Base-by-base conservation (phyloP, 2,797 vertebrate species). In the Moxostoma hubbsi region DNA sequence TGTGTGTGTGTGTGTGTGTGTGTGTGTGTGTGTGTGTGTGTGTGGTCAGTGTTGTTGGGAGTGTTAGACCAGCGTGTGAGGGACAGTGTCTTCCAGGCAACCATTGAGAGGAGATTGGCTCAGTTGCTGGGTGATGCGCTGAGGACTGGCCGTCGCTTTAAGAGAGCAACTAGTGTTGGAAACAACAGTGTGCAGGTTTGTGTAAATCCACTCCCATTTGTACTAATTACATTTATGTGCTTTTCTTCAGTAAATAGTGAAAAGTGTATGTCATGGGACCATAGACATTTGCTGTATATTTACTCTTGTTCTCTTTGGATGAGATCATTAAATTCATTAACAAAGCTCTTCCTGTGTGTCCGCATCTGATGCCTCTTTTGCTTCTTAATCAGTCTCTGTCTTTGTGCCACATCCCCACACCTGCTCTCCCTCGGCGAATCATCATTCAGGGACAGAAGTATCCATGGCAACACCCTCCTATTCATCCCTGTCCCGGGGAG, bases 21-120 rank as follows among this genome's bases (percentile, higher is more conserved):
- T 24, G 18, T 24, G 18, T 24, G 18, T 24, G 18, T 24, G 18
- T 59, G 2, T 83, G 10, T 77, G 50, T 58, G 8, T 85, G 47
- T 86, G 59, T 71, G 1, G 83, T 43, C 58, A 99, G 98, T 99
- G 83, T 92, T 99, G 57, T 86, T 99, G 86, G 98, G 97, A 0
- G 96, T 99, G 0, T 63, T 93, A 11, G 95, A 98, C 79, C 93
- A 93, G 86, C 94, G 94, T 63, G 89, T 94, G 62, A 90, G 92
- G 54, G 96, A 95, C 73, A 94, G 96, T 13, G 94, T 94, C 73
- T 99, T 99, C 80, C 96, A 94, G 82, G 95, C 96, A 0, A 96
- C 94, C 90, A 96, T 98, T 92, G 98, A 99, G 87, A 92, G 97
- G 50, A 95, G 95, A 4, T 87, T 99, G 75, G 97, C 97, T 54